Evolutionary conservation across 2,113 vertebrate genomes (phyloP), one percentile per base, ranked within the genome.

Genomic region (Arothron firmamentum): DNA sequence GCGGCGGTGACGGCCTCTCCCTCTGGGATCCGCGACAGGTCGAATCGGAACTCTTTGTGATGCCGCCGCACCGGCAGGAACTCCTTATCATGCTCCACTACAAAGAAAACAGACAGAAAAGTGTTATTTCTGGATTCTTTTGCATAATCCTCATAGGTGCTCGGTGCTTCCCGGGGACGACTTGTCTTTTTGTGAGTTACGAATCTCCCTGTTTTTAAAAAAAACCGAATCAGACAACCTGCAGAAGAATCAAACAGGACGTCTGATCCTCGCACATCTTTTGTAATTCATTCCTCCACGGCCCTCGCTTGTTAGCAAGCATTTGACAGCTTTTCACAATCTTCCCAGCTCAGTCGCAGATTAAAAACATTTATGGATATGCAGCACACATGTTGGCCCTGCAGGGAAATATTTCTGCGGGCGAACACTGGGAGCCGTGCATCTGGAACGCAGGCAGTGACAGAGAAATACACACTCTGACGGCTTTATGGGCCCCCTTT

Each of bases 61-160:
- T 98, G 96, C 70, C 93, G 93, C 47, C 94, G 90, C 19, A 95
- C 93, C 6, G 96, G 91, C 65, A 94, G 91, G 75, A 96, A 93
- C 73, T 97, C 95, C 69, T 91, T 94, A 90, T 98, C 95, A 0
- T 96, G 93, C 60, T 98, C 96, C 89, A 97, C 96, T 99, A 67
- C 59, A 86, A 77, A 69, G 21, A 8, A 71, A 18, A 63, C 17
- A 60, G 48, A 65, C 43, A 67, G 16, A 20, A 8, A 43, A 11
- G 12, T 4, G 2, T 38, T 38, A 12, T 38, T 38, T 38, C 34
- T 38, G 34, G 34, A 38, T 28, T 28, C 25, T 28, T 7, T 28
- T 28, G 5, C 25, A 5, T 28, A 28, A 3, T 5, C 25, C 25
- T 3, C 25, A 28, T 28, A 5, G 34, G 34, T 38, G 10, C 9